Evolutionary conservation across 2,113 vertebrate genomes (phyloP), one percentile per base, ranked within the genome.

Genomic region (Spermophilus dauricus): DNA sequence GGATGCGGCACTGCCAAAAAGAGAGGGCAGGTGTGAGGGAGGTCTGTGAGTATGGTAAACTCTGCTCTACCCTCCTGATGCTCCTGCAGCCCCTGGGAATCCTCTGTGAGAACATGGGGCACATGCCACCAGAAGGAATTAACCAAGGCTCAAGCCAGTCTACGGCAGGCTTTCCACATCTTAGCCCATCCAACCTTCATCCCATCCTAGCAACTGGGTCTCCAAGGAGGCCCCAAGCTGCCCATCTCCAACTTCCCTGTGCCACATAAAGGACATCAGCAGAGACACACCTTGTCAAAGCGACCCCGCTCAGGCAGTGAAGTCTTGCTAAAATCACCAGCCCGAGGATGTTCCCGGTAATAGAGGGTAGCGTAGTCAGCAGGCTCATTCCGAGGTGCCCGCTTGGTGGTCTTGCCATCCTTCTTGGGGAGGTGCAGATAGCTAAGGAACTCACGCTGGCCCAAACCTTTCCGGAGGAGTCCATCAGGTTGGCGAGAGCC

Each of bases 341-440:
- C 99, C 0, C 99, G 99, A 72, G 99, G 99, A 61, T 99, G 99
- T 90, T 99, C 99, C 10, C 99, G 98, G 97, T 98, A 99, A 98
- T 99, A 99, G 90, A 99, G 99, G 94, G 99, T 99, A 0, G 99
- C 97, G 89, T 99, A 99, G 97, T 99, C 99, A 0, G 98, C 95
- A 24, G 99, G 98, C n/a, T 96, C 96, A 45, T 99, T 98, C 93
- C 98, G 98, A 89, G 99, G 98, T 7, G 99, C 98, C 97, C 99
- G 99, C 93, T 99, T 99, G 92, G 98, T 96, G 0, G 87, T 95
- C 98, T 99, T 99, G 0, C 98, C 48, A 51, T 99, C 99, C 98
- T 99, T 99, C 98, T 99, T 99, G 97, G 99, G 99, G 85, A 99
- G 99, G 48, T 99, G 99, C 98, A 99, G 98, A 98, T 99, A 99